phyloP scores from a whole-genome alignment of 1,140 invertebrate genomes.

The Zaprionus davidi region DNA sequence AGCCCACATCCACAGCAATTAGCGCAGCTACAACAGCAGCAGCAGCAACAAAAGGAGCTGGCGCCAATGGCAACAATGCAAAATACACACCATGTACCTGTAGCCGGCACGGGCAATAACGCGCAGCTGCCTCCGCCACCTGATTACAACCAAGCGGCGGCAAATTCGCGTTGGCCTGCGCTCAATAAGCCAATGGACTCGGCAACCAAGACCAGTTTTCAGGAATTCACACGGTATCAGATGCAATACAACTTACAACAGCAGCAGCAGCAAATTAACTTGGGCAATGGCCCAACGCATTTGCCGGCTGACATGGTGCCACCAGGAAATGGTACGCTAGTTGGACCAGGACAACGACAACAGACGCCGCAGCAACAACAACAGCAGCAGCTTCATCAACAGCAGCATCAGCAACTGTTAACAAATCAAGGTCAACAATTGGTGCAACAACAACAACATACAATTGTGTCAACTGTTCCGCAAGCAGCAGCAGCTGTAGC shows the following conservation, averaged over 20 bases:
- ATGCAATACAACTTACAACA: conserved; percentile 87
- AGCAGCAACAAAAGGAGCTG: conserved; percentile 56
- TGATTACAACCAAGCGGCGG: conserved; percentile 84
- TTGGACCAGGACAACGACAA: conserved; percentile 27
- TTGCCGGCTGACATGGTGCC: conserved; percentile 27
- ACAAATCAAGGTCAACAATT: conserved; percentile 22
- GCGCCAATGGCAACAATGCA: conserved; percentile 51
- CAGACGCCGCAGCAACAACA: conserved; percentile 35
- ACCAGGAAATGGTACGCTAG: conserved; percentile 12
- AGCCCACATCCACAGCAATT: conserved; percentile 52
- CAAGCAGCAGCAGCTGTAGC: conserved; percentile 14
- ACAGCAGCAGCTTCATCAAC: conserved; percentile 26
- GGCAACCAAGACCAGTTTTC: conserved; percentile 86
- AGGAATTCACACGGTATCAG: conserved; percentile 87
- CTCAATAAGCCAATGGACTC: conserved; percentile 86
- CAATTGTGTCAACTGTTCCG: conserved; percentile 22
- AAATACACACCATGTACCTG: conserved; percentile 68
- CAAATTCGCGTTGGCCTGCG: conserved; percentile 84
- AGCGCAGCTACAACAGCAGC: conserved; percentile 42
- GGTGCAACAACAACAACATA: conserved; percentile 24
- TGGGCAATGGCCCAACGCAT: conserved; percentile 57
- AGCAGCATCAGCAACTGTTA: conserved; percentile 38
- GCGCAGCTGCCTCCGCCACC: conserved; percentile 74
- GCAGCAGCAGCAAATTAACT: conserved; percentile 84
- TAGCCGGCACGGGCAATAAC: conserved; percentile 64